Evolutionary conservation across 2,888 invertebrate genomes (phyloP).

Genomic region (Napeogenes inachia): DNA sequence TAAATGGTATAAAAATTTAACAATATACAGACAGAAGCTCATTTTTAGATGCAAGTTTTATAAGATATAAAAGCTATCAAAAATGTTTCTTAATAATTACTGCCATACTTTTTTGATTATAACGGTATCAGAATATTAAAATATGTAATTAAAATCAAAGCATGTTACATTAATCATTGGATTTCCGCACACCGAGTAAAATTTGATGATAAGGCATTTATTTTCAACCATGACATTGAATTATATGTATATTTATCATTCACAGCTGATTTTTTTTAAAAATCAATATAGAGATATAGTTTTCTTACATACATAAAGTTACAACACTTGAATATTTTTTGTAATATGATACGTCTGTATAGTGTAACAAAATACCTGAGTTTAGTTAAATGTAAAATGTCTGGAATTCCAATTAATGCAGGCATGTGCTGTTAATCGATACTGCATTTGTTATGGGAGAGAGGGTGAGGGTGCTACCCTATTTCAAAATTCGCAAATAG

Average conservation of each 20-base stretch:
- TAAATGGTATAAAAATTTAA: neutral
- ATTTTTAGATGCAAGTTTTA: too few species aligned
- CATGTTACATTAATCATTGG: too few species aligned
- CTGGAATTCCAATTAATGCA: conserved; percentile 26
- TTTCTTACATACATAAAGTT: neutral
- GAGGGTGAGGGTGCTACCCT: conserved; percentile 51
- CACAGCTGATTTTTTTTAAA: neutral
- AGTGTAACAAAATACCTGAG: conserved; percentile 17
- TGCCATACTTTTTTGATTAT: too few species aligned
- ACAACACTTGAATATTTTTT: neutral
- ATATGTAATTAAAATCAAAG: too few species aligned
- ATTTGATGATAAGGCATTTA: too few species aligned
- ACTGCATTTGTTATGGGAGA: conserved; percentile 59
- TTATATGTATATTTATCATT: too few species aligned
- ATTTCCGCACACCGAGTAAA: too few species aligned
- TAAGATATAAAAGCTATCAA: too few species aligned
- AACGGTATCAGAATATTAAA: too few species aligned
- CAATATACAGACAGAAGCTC: too few species aligned
- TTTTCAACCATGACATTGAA: too few species aligned
- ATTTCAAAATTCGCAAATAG: conserved; percentile 48
- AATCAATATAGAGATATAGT: neutral
- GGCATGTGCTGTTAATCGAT: conserved; percentile 61
- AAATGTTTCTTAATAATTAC: too few species aligned
- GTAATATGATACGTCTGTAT: conserved; percentile 18
- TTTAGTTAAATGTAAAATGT: conserved; percentile 28